Evolutionary conservation across 2,113 vertebrate species (phyloP).

Genomic region (Xenus cinereus): DNA sequence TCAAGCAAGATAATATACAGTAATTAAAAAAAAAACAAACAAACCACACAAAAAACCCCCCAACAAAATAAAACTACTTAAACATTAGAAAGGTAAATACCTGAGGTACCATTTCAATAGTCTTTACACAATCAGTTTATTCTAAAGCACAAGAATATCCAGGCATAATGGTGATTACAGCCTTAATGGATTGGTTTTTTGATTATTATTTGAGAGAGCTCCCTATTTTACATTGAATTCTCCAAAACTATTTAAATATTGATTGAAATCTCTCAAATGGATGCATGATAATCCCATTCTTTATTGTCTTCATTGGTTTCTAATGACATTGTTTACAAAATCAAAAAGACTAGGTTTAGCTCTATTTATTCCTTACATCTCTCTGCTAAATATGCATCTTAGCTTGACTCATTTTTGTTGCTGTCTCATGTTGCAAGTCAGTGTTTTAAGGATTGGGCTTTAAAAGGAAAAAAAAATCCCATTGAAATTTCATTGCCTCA

Average conservation of each 20-base stretch:
- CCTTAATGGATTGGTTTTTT: constrained; percentile 71
- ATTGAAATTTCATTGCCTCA: constrained; percentile 60
- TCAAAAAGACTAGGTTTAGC: constrained; percentile 29
- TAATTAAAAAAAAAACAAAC: not conserved
- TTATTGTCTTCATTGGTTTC: constrained; percentile 58
- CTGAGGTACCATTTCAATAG: constrained; percentile 17
- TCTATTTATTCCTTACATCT: constrained; percentile 52
- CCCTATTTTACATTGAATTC: constrained; percentile 61
- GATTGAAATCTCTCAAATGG: constrained; percentile 64
- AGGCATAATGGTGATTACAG: constrained; percentile 55
- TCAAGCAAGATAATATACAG: not conserved
- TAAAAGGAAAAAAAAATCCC: constrained; percentile 52
- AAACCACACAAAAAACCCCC: too few relatives aligned
- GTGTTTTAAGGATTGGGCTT: constrained; percentile 43
- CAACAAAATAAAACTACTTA: not conserved
- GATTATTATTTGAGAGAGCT: constrained; percentile 72
- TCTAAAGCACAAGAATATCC: constrained; percentile 41
- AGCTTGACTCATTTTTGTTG: constrained; percentile 14
- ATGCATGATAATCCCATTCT: constrained; percentile 54
- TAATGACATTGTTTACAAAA: constrained; percentile 65
- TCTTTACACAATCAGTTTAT: constrained; percentile 54
- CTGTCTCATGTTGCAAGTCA: constrained; percentile 41
- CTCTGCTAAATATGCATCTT: constrained; percentile 40
- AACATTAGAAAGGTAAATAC: constrained; percentile 12
- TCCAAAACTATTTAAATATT: constrained; percentile 68